Evolutionary conservation across 2,888 invertebrate genomes (phyloP).

Genomic region (Scaptomyza reducta): DNA sequence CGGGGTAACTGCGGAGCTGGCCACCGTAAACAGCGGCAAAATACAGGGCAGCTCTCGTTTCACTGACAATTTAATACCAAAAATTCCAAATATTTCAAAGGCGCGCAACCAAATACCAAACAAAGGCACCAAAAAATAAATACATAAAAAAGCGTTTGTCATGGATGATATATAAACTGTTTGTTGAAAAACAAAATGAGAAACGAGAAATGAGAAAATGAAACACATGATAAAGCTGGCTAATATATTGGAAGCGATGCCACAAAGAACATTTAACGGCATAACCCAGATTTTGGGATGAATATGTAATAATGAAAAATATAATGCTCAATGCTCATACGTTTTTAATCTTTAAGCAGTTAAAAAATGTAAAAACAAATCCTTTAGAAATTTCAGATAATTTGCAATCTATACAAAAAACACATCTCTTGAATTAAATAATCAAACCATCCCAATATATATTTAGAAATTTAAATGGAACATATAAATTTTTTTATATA

Average conservation of each 20-base stretch:
- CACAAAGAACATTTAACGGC: not conserved
- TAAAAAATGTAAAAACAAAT: not conserved
- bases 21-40: conserved; percentile 6
- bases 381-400: too few species aligned
- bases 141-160: conserved; percentile 50
- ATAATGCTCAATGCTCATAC: too few species aligned
- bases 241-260: conserved; percentile 14
- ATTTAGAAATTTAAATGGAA: too few species aligned
- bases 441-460: too few species aligned
- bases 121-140: conserved; percentile 16
- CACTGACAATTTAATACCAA: conserved; percentile 79
- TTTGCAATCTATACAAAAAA: too few species aligned
- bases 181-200: conserved; percentile 27
- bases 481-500: too few species aligned
- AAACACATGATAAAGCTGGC: conserved; percentile 11
- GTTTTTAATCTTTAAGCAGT: too few species aligned
- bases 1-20: not conserved
- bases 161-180: conserved; percentile 42
- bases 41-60: conserved; percentile 63
- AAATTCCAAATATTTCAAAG: conserved; percentile 72
- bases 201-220: not conserved
- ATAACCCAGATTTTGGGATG: not conserved
- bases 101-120: conserved; percentile 48
- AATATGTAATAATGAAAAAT: too few species aligned
- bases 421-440: not conserved